A percentile compares a stretch with the other conserved stretches of the same genome.
These are phyloP conservation scores for Gnatocerus cornutus DNA, from an alignment of 2,888 invertebrate genomes.

Conservation along the genomic window DNA sequence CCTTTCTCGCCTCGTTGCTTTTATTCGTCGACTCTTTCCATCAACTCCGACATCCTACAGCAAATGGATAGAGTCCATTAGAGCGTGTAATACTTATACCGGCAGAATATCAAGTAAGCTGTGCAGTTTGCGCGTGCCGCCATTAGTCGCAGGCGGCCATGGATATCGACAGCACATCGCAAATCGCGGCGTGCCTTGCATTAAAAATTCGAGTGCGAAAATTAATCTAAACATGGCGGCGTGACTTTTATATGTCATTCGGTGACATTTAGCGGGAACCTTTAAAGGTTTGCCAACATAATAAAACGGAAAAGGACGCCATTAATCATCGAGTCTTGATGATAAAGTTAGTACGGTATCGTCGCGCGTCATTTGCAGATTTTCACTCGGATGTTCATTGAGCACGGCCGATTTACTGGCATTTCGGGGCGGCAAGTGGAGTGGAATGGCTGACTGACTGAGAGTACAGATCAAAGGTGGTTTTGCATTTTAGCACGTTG, in stretches of 20 bases:
- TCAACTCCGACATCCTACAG: constrained; percentile 32
- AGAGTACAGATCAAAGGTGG: no score
- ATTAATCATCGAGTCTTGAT: constrained; percentile 30
- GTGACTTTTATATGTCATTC: no score
- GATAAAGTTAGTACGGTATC: constrained; percentile 23
- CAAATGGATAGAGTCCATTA: constrained; percentile 52
- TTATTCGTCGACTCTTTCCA: constrained; percentile 39
- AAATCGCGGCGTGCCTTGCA: constrained; percentile 46
- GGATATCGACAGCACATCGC: constrained; percentile 45
- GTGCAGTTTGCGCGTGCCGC: constrained; percentile 46
- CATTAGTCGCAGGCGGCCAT: constrained; percentile 43
- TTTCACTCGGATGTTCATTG: constrained; percentile 32
- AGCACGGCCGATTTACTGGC: constrained; percentile 25
- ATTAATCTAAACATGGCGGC: no score
- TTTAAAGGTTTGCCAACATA: constrained; percentile 23
- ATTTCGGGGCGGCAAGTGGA: not conserved
- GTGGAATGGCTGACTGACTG: no score
- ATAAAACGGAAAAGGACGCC: constrained; percentile 11
- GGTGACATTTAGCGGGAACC: constrained; percentile 24
- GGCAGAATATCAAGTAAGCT: constrained; percentile 50
- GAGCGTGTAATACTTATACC: constrained; percentile 52
- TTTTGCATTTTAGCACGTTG: no score
- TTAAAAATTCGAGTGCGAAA: not conserved
- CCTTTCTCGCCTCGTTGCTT: constrained; percentile 30
- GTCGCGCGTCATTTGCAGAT: constrained; percentile 40